Evolutionary conservation across 2,113 vertebrate species (phyloP), one percentile per base, ranked within the genome.

Genomic region (Dasyurus viverrinus): DNA sequence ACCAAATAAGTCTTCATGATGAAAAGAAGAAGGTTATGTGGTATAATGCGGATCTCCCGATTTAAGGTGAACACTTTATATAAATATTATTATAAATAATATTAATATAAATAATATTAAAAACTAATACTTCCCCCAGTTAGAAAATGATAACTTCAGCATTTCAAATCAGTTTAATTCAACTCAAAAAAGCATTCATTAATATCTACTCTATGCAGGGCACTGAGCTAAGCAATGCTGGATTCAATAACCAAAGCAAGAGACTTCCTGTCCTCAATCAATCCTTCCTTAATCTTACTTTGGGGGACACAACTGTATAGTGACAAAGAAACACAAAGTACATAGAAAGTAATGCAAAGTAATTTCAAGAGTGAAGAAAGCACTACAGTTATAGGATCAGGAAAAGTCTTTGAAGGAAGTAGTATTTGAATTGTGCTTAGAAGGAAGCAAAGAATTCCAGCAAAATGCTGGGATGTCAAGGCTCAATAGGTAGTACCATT

Each of bases 11-110:
- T 94, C 91, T 95, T 92, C 22, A 46, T 1, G 16, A 4, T 90
- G 90, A 97, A 97, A 97, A 96, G 92, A 53, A 95, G 92, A 92
- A 95, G 96, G 93, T 95, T 96, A 94, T 94, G 90, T 47, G 93
- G 47, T 91, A 53, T 97, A 92, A 96, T 95, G 89, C 16, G 89
- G 92, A 97, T 96, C 93, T 27, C 53, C 89, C 0, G 5, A 90
- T 53, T 5, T 1, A 89, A 93, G 96, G 22, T 91, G 95, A 91
- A n/a, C n/a, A n/a, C n/a, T n/a, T n/a, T n/a, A n/a, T n/a, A n/a
- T n/a, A n/a, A n/a, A n/a, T n/a, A n/a, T n/a, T n/a, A n/a, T n/a
- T n/a, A n/a, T n/a, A n/a, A n/a, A n/a, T n/a, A n/a, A n/a, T n/a
- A n/a, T n/a, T n/a, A n/a, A 42, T 0, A 14, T 92, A 92, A 52